Evolutionary conservation across 2,797 vertebrate species (phyloP), one percentile per base, ranked within the genome.

Genomic region (Microctenopoma lineatum): DNA sequence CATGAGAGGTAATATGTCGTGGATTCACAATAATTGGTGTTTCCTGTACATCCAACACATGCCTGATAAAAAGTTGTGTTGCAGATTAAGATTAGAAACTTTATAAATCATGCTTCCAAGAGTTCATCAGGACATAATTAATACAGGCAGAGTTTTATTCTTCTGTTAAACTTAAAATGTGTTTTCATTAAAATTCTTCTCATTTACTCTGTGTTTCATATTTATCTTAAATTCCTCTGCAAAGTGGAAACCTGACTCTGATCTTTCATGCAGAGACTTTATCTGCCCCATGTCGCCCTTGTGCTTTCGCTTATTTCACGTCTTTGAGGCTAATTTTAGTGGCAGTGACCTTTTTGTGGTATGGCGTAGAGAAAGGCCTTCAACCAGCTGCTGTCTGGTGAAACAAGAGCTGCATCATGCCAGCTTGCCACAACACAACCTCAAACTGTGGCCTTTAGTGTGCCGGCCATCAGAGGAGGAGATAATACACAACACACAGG

Each of bases 271-370:
- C 45, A 48, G 32, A 73, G 50, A 32, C 27, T 75, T 70, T 73
- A 75, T 68, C 3, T 4, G 15, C 51, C 25, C 45, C 61, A 70
- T 81, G 62, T 80, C 55, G 56, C 46, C 38, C 25, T 66, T 16
- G 4, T 47, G 15, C 5, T 21, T 71, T 76, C 46, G 51, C 39
- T 75, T 80, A 70, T 84, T 87, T 88, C 39, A 46, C 63, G 42
- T 88, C 73, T 88, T 86, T 77, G 59, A 50, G 57, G 88, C 91
- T 94, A 93, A 93, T 86, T 91, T 94, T 94, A 94, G 92, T 79
- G 56, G 9, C 27, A 1, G 18, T 93, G 93, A 94, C 93, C 94
- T 95, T 95, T 92, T 88, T 92, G 70, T 91, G 89, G 89, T 88
- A 92, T 93, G 87, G 71, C 75, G 50, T 39, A 80, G 65, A 85